A percentile compares a stretch with the other conserved stretches of the same genome.
phyloP scores from a whole-genome alignment of 2,113 vertebrate species.

The Morphnarchus princeps region DNA sequence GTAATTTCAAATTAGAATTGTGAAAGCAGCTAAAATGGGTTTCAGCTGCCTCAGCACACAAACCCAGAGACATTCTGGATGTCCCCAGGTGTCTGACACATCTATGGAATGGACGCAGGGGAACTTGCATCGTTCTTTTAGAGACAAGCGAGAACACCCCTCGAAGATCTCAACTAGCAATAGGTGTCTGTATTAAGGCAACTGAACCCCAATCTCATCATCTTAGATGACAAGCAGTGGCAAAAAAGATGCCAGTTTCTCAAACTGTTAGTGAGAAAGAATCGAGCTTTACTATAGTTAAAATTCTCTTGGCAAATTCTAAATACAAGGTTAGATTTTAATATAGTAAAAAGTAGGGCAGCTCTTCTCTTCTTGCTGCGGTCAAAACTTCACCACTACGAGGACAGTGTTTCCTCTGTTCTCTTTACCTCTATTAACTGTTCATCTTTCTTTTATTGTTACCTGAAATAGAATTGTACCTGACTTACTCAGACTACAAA shows the following conservation, averaged over 20 bases:
- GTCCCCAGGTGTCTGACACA: not conserved
- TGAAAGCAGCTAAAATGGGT: not conserved
- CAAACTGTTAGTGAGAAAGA: not conserved
- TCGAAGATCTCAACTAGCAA: not conserved
- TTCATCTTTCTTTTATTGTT: not conserved
- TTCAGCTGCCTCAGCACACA: not conserved
- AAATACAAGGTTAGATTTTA: not conserved
- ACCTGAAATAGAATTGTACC: not conserved
- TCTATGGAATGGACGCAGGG: not conserved
- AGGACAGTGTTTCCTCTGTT: not conserved
- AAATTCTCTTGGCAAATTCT: not conserved
- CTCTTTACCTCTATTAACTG: not conserved
- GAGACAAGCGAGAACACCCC: fast-evolving
- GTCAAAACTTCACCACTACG: not conserved
- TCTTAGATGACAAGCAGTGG: not conserved
- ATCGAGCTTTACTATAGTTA: not conserved
- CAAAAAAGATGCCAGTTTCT: not conserved
- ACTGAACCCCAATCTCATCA: not conserved
- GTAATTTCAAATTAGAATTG: not conserved
- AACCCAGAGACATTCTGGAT: not conserved
- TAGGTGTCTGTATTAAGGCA: not conserved
- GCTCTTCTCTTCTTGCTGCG: not conserved
- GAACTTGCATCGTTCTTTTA: not conserved
- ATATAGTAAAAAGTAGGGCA: not conserved
- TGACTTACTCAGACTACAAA: not conserved